Conservation (phyloP, 2,888 invertebrate genomes). For the Rhagophthalmus giganteus region DNA sequence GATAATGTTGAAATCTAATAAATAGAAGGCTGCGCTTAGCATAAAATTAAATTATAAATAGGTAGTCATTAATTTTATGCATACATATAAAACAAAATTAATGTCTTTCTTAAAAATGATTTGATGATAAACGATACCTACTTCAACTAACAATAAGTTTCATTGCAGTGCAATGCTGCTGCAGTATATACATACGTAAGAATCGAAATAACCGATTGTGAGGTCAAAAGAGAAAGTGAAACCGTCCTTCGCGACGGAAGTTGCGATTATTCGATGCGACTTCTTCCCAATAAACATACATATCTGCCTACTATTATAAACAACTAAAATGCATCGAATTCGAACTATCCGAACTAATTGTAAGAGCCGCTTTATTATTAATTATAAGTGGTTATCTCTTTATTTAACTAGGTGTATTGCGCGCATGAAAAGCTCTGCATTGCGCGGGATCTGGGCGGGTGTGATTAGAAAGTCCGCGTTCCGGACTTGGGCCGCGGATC, state of each 20-base stretch:
- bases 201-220: no score
- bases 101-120: no score
- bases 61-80: no score
- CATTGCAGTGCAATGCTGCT: no score
- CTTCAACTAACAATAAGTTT: no score
- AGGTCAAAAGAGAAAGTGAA: neutral
- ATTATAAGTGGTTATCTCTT: conserved; percentile 21
- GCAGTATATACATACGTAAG: no score
- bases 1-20: no score
- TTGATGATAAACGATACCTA: no score
- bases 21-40: no score
- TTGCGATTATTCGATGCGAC: neutral
- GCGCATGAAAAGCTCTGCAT: conserved; percentile 39
- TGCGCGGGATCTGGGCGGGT: conserved; percentile 44
- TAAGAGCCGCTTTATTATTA: conserved; percentile 27
- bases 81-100: no score
- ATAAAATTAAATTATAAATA: no score
- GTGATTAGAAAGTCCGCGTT: conserved; percentile 44
- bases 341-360: conserved; percentile 10
- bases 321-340: no score
- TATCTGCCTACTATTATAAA: conserved; percentile 1
- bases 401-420: conserved; percentile 24
- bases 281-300: neutral
- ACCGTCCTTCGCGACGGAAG: neutral
- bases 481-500: conserved; percentile 34